Evolutionary conservation across 2,113 vertebrate genomes (phyloP).

Genomic region (Menura novaehollandiae): DNA sequence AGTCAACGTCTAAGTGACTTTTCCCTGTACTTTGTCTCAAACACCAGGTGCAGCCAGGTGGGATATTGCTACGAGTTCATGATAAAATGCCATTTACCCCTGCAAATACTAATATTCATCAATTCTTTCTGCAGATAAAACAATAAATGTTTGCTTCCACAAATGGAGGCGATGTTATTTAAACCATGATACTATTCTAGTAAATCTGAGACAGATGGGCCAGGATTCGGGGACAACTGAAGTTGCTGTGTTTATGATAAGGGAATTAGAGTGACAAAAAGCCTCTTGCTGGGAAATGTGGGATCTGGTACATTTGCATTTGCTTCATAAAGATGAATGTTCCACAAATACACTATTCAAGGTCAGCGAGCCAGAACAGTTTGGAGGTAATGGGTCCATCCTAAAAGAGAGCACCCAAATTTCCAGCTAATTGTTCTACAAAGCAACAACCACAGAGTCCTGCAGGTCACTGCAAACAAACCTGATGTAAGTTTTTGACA

Average conservation of each 20-base stretch:
- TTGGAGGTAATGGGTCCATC: background rate
- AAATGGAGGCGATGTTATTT: slow-evolving; percentile 16
- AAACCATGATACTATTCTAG: slow-evolving; percentile 15
- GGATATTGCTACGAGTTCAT: background rate
- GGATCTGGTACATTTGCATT: slow-evolving; percentile 13
- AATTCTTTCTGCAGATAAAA: slow-evolving; percentile 7
- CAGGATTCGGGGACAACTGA: slow-evolving; percentile 16
- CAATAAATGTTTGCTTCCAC: background rate
- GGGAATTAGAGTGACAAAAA: slow-evolving; percentile 34
- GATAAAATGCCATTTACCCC: background rate
- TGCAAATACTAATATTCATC: background rate
- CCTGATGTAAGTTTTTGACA: background rate
- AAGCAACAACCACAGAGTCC: background rate
- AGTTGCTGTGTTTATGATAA: slow-evolving; percentile 42
- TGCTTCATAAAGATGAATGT: background rate
- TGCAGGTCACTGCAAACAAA: background rate
- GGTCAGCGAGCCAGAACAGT: background rate
- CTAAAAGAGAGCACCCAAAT: background rate
- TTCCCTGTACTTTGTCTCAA: background rate
- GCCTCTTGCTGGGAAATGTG: background rate
- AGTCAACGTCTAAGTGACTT: background rate
- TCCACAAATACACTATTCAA: background rate
- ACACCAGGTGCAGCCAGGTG: background rate
- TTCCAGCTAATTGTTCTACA: background rate
- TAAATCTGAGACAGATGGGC: slow-evolving; percentile 26